Base-by-base conservation (phyloP, 53 echinoderm and acorn worm species). In the Actinopyga echinites region DNA sequence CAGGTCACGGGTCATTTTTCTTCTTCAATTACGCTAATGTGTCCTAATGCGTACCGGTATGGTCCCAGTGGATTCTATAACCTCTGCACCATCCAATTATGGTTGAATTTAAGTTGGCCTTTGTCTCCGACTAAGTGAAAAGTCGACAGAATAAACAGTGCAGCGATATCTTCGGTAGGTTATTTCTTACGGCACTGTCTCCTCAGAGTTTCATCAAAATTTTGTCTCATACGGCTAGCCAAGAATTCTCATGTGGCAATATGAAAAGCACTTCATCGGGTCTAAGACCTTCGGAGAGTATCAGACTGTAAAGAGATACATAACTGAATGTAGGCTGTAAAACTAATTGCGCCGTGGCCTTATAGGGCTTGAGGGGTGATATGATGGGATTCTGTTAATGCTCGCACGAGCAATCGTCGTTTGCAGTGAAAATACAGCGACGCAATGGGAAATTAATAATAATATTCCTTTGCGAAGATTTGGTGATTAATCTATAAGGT, bases 341-440 rank as follows among this genome's bases (percentile, higher is more conserved):
- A 40, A 44, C 71, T 71, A 71, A 71, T 71, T 71, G 71, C 71
- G 40, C n/a, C 15, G 25, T 42, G 40, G 25, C 44, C 42, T 71
- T 25, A 71, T 40, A 71, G 42, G 8, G 40, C 21, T 71, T 23
- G 20, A 33, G 42, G 21, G 45, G 42, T 33, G 17, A 49, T 49
- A 49, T 71, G 71, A 71, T 71, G 71, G 71, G 44, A 71, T 71
- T 71, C 44, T 71, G 44, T 71, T 71, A 71, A 71, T 40, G 42
- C 65, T 36, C 32, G 31, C 33, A 65, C 20, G 20, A 65, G 65
- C 35, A 34, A 65, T 20, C 11, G 30, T 30, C 21, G 20, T 21
- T 30, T 65, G 65, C 5, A 65, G 30, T 11, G 65, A 65, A 65
- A 30, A 65, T 65, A 65, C 20, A 34, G 35, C 4, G 65, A 34